These are phyloP conservation scores for Phylloscopus collybita DNA, from an alignment of 2,797 vertebrate genomes.

Conservation along the genomic window DNA sequence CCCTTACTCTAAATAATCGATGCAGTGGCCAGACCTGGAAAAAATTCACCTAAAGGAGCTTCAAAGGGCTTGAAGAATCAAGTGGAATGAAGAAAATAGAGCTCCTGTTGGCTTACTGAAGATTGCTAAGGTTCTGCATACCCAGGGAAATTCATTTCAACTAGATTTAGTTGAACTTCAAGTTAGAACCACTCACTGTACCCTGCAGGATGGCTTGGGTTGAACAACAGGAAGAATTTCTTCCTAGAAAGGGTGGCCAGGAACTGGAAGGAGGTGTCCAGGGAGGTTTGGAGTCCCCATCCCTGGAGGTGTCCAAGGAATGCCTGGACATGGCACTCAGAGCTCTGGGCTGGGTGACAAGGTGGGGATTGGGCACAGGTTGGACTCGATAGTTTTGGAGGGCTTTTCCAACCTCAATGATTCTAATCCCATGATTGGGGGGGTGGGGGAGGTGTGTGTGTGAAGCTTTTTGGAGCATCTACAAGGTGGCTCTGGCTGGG, in stretches of 20 bases:
- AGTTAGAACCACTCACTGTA: neutral
- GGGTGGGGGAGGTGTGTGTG: no score
- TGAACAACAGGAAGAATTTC: neutral
- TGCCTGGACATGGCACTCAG: fast-evolving
- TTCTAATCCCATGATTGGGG: no score
- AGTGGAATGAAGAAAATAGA: neutral
- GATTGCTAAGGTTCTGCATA: neutral
- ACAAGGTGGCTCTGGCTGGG: neutral
- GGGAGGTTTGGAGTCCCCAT: no score
- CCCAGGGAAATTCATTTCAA: neutral
- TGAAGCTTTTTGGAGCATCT: neutral
- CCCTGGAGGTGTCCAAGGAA: neutral
- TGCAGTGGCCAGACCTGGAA: neutral
- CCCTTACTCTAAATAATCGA: neutral
- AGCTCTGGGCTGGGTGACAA: neutral
- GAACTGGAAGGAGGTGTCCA: neutral
- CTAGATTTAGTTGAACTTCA: neutral
- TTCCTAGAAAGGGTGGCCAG: neutral
- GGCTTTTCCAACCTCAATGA: neutral
- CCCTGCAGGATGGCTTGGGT: neutral
- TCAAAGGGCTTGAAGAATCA: neutral
- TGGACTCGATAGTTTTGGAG: fast-evolving
- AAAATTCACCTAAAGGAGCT: neutral
- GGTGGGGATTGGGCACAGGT: fast-evolving
- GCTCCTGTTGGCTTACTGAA: neutral